Percentiles rank a stretch among this genome's conserved stretches.
phyloP scores from a whole-genome alignment of 2,888 invertebrate species.

The Blomia tropicalis region DNA sequence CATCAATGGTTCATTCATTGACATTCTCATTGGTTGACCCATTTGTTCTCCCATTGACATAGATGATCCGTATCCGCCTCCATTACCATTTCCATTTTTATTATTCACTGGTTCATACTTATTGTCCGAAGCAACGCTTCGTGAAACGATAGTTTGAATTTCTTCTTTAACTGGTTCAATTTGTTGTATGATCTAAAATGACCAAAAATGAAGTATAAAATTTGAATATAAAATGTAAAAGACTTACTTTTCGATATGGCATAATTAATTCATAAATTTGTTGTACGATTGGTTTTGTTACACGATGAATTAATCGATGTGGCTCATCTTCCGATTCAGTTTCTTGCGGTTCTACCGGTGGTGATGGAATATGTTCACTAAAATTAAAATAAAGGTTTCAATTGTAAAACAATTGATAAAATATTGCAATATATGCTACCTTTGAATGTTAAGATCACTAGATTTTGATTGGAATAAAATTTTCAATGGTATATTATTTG shows the following conservation, averaged over 20 bases:
- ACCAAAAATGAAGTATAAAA: too few species aligned
- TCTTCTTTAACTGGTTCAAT: constrained; percentile 16
- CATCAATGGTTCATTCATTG: neutral
- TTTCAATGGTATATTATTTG: constrained; percentile 7
- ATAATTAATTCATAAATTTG: constrained; percentile 11
- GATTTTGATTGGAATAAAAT: constrained; percentile 16
- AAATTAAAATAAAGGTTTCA: too few species aligned
- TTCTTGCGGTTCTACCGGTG: neutral
- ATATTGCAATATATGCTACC: too few species aligned
- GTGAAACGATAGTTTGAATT: constrained; percentile 8
- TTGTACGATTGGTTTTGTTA: constrained; percentile 17
- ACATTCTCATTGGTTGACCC: neutral
- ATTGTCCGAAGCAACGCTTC: neutral
- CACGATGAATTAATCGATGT: constrained; percentile 1
- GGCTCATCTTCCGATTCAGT: constrained; percentile 17
- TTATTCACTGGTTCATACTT: neutral
- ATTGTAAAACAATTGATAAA: too few species aligned
- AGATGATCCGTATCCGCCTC: neutral
- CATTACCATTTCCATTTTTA: neutral
- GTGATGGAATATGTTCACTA: neutral
- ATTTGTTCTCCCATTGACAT: neutral
- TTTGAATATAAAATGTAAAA: neutral
- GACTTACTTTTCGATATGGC: constrained; percentile 1
- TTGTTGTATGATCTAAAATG: constrained; percentile 1
- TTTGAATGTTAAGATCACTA: neutral